Evolutionary conservation across 2,888 invertebrate species (phyloP).

Genomic region (Serripes groenlandicus): DNA sequence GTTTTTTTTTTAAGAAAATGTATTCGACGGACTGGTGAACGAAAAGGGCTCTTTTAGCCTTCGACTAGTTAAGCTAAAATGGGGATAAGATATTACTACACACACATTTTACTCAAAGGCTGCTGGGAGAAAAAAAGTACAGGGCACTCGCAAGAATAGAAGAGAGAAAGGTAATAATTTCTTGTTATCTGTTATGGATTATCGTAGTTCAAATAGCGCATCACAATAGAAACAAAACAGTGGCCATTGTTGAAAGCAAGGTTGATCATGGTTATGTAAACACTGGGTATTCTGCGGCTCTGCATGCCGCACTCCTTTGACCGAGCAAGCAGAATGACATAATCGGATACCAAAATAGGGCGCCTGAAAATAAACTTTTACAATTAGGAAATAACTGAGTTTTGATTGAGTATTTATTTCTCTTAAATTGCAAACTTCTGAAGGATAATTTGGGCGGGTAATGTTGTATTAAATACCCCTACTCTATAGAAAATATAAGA

Average conservation of each 20-base stretch:
- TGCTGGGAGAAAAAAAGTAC: too few species aligned
- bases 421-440: slow-evolving; percentile 44
- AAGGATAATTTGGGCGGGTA: slow-evolving; percentile 61
- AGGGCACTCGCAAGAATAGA: background rate
- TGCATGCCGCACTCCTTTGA: slow-evolving; percentile 1
- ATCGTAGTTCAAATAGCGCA: background rate
- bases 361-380: background rate
- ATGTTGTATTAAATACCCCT: slow-evolving; percentile 38
- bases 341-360: background rate
- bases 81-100: too few species aligned
- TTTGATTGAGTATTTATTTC: slow-evolving; percentile 44
- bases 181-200: slow-evolving; percentile 15
- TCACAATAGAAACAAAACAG: slow-evolving; percentile 22
- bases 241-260: background rate
- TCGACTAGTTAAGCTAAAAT: too few species aligned
- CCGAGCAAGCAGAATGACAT: background rate
- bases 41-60: too few species aligned
- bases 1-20: too few species aligned
- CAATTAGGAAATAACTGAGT: slow-evolving; percentile 1
- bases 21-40: too few species aligned
- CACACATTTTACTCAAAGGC: too few species aligned
- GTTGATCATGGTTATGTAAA: slow-evolving; percentile 26
- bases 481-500: slow-evolving; percentile 38
- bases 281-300: slow-evolving; percentile 4
- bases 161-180: background rate